Percentiles rank a stretch among this genome's conserved stretches.
Evolutionary conservation across 2,113 vertebrate genomes (phyloP).

Genomic region (Urocitellus parryii): DNA sequence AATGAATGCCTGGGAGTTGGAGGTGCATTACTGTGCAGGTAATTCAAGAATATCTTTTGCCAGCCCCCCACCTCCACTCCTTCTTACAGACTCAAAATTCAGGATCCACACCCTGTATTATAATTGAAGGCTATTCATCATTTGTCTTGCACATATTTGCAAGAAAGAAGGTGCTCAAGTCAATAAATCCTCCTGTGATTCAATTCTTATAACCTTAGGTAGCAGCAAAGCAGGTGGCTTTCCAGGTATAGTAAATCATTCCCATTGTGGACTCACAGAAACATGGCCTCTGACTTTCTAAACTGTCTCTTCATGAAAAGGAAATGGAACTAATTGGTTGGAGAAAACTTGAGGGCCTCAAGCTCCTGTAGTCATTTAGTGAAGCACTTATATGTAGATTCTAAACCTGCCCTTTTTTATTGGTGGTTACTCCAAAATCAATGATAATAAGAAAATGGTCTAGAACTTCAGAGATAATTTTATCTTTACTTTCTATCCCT

Average conservation of each 20-base stretch:
- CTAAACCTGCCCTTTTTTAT: slow-evolving; percentile 51
- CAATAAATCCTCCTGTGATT: slow-evolving; percentile 25
- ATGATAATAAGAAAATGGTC: neutral
- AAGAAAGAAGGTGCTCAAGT: neutral
- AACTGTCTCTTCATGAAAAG: neutral
- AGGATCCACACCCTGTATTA: neutral
- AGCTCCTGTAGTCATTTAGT: slow-evolving; percentile 61
- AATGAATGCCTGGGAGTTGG: neutral
- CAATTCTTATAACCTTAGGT: neutral
- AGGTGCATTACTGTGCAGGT: neutral
- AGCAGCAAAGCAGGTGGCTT: neutral
- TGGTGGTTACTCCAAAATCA: slow-evolving; percentile 30
- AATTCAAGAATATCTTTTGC: slow-evolving; percentile 48
- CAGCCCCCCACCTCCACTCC: neutral
- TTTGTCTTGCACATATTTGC: slow-evolving; percentile 28
- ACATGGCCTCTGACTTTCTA: slow-evolving; percentile 46
- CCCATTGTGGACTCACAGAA: neutral
- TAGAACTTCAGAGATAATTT: neutral
- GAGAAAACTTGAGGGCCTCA: slow-evolving; percentile 7
- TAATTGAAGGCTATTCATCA: slow-evolving; percentile 54
- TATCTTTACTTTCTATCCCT: neutral
- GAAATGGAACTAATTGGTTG: slow-evolving; percentile 48
- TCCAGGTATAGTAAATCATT: slow-evolving; percentile 56
- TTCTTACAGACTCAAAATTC: slow-evolving; percentile 64
- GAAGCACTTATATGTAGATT: neutral